Evolutionary conservation across 2,113 vertebrate species (phyloP).

Genomic region (Mormoops blainvillei): DNA sequence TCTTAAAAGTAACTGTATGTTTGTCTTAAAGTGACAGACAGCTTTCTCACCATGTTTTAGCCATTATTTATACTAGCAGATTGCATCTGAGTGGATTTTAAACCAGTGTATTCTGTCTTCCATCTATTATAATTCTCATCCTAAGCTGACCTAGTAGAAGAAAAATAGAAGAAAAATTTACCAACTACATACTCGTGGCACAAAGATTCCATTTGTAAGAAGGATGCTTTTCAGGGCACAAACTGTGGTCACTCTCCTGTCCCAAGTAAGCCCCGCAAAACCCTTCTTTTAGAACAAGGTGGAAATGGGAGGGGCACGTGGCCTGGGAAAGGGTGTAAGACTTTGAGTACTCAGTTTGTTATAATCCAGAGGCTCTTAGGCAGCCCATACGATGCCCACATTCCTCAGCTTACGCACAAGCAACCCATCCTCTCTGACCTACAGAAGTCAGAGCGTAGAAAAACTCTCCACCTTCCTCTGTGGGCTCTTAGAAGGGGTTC

Average conservation of each 20-base stretch:
- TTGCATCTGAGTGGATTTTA: conserved; percentile 32
- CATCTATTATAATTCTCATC: conserved; percentile 2
- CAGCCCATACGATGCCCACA: not conserved
- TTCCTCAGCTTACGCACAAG: not conserved
- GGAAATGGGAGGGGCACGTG: no score
- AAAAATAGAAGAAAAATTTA: not conserved
- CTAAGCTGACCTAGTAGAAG: not conserved
- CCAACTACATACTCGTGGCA: not conserved
- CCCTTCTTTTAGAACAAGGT: not conserved
- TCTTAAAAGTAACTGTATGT: conserved; percentile 37
- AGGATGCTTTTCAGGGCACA: not conserved
- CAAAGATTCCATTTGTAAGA: not conserved
- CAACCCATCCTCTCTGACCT: not conserved
- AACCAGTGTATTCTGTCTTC: conserved; percentile 38
- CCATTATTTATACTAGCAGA: conserved; percentile 54
- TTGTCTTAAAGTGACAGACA: conserved; percentile 61
- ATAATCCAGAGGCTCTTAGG: not conserved
- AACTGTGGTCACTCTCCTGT: not conserved
- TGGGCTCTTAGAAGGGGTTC: not conserved
- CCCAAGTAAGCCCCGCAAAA: not conserved
- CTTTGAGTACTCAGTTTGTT: not conserved
- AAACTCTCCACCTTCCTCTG: not conserved
- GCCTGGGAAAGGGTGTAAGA: not conserved
- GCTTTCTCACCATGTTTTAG: conserved; percentile 2
- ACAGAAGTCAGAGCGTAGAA: not conserved